Conservation (phyloP, 2,113 vertebrate species). For the Bettongia penicillata region DNA sequence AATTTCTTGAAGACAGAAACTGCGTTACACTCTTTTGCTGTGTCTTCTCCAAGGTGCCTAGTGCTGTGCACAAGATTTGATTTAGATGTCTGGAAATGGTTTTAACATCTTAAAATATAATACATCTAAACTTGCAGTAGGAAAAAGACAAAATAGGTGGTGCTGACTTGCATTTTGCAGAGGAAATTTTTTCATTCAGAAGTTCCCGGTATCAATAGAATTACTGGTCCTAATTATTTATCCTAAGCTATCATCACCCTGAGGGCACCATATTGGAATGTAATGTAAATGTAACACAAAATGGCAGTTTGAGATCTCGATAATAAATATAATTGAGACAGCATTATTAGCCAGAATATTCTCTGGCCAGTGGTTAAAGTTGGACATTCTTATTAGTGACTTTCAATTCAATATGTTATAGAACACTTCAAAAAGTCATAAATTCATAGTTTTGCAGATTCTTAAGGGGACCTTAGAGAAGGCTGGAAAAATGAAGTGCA, state of each 20-base stretch:
- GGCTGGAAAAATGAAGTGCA: not conserved
- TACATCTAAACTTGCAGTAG: too few species aligned
- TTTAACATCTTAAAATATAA: too few species aligned
- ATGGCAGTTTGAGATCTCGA: slow-evolving; percentile 36
- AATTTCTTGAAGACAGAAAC: slow-evolving; percentile 48
- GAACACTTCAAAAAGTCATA: slow-evolving; percentile 35
- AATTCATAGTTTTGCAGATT: not conserved
- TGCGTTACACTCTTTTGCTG: slow-evolving; percentile 15
- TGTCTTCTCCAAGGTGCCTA: slow-evolving; percentile 44
- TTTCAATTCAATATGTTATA: slow-evolving; percentile 43
- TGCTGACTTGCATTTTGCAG: not conserved
- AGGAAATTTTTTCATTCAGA: not conserved
- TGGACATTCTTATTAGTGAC: slow-evolving; percentile 33
- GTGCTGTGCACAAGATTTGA: slow-evolving; percentile 32
- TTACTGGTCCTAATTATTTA: not conserved
- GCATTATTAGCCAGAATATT: not conserved
- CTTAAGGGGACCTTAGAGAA: not conserved
- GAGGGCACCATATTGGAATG: slow-evolving; percentile 1
- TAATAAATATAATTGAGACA: not conserved
- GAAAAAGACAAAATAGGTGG: too few species aligned
- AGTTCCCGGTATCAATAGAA: not conserved
- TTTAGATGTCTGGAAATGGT: not conserved
- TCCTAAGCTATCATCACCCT: slow-evolving; percentile 23
- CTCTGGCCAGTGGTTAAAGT: slow-evolving; percentile 32
- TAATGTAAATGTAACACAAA: slow-evolving; percentile 30